Percentiles rank a stretch among this genome's conserved stretches.
These are phyloP conservation scores for Corydoras sp. DNA, from an alignment of 2,113 vertebrate species.

Conservation along the genomic window DNA sequence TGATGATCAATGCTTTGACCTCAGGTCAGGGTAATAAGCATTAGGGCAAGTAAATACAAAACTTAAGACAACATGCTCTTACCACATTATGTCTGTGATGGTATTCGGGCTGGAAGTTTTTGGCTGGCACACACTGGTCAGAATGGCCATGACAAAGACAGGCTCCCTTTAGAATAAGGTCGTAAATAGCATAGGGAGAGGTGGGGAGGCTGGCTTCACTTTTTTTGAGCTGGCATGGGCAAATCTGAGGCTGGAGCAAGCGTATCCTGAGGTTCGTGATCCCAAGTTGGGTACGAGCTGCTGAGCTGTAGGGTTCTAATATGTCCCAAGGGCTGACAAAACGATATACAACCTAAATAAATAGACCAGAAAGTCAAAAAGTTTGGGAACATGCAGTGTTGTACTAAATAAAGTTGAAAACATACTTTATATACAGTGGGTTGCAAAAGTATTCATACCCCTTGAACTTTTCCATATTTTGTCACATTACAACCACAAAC, in stretches of 20 bases:
- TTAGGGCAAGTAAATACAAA: too few species aligned
- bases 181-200: conserved; percentile 83
- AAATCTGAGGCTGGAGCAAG: conserved; percentile 77
- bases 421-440: too few species aligned
- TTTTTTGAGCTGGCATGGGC: conserved; percentile 71
- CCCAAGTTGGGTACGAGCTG: conserved; percentile 79
- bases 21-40: neutral
- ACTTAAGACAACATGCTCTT: conserved; percentile 46
- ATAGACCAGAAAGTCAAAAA: conserved; percentile 35
- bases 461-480: too few species aligned
- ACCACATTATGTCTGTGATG: conserved; percentile 76
- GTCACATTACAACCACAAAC: too few species aligned
- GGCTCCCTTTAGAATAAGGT: conserved; percentile 93
- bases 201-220: conserved; percentile 40
- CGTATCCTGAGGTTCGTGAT: conserved; percentile 86
- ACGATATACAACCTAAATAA: conserved; percentile 84
- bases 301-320: conserved; percentile 78
- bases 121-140: conserved; percentile 76
- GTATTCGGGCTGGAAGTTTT: conserved; percentile 69
- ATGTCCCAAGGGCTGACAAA: conserved; percentile 73
- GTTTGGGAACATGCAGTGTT: neutral
- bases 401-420: neutral
- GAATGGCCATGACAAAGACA: conserved; percentile 94
- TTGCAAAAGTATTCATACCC: too few species aligned
- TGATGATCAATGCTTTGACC: conserved; percentile 7